Conservation (phyloP, 2,888 invertebrate genomes). For the Neria commutata region DNA sequence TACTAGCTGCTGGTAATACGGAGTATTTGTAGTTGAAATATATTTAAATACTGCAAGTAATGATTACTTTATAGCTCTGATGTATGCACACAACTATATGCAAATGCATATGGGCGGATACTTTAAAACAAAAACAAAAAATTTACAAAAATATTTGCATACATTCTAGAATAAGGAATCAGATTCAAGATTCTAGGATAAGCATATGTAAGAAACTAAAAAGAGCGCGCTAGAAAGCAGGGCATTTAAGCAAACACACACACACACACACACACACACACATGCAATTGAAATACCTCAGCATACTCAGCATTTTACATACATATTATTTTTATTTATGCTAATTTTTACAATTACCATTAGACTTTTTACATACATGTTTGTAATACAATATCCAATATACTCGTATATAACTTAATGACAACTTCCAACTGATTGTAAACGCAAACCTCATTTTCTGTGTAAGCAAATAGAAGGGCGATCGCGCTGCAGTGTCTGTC, state of each 20-base stretch:
- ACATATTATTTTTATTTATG: not conserved
- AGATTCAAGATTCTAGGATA: too few relatives aligned
- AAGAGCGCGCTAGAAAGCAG: too few relatives aligned
- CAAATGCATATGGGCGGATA: too few relatives aligned
- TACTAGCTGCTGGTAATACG: too few relatives aligned
- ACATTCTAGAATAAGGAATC: too few relatives aligned
- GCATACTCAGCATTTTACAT: conserved; percentile 35
- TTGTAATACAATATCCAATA: not conserved
- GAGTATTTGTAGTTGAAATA: too few relatives aligned
- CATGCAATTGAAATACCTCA: conserved; percentile 44
- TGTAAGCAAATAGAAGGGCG: not conserved
- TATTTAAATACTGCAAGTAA: too few relatives aligned
- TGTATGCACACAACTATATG: too few relatives aligned
- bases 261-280: conserved; percentile 27
- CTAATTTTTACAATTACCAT: too few relatives aligned
- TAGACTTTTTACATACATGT: not conserved
- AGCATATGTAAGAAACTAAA: too few relatives aligned
- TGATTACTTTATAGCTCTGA: too few relatives aligned
- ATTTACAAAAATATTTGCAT: conserved; percentile 13
- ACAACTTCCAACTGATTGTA: not conserved
- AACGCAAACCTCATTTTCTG: not conserved
- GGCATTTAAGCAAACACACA: conserved; percentile 3
- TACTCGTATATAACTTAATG: not conserved
- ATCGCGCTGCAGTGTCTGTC: not conserved
- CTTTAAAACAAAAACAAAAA: too few relatives aligned